Evolutionary conservation across 1,140 invertebrate species (phyloP), one percentile per base, ranked within the genome.

Genomic region (Brachionus plicatilis): DNA sequence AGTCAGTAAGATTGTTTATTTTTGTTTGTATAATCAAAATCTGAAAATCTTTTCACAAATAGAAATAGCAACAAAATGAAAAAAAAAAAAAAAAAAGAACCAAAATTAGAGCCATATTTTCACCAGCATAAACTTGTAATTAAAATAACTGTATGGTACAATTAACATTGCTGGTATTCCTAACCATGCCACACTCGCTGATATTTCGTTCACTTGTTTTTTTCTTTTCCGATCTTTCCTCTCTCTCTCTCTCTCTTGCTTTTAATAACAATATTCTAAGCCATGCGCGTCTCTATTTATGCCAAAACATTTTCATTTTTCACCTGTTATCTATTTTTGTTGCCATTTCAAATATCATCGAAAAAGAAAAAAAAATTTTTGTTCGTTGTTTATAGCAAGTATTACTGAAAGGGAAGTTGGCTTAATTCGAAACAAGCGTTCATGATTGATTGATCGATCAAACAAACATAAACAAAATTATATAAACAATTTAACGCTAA

Each of bases 361-460:
- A 41, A 72, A 37, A 24, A 29, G 11, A 66, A 20, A 24, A 43
- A 37, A 37, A n/a, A n/a, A n/a, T n/a, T n/a, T 14, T 37, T 7
- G 6, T 7, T 6, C 33, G 0, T 37, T 37, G 33, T 37, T 37
- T 37, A 76, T 50, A n/a, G 14, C 24, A 76, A 37, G 37, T 37
- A 70, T 76, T 50, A 47, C 45, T 50, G 72, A 72, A 43, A 72
- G 68, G 68, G 68, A 72, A 72, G 68, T 72, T 72, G 33, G 29
- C 8, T 76, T 76, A 76, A 76, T 76, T 76, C 45, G 72, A 76
- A 76, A 76, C 72, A 76, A 76, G 45, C 45, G 3, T 76, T 50
- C 43, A 76, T 76, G 72, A 76, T 50, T 76, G 72, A 76, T 76
- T 76, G 72, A 76, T 76, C 72, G 72, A 41, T 72, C 33, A 72